Evolutionary conservation across 2,888 invertebrate genomes (phyloP).

Genomic region (Desoria tigrina): DNA sequence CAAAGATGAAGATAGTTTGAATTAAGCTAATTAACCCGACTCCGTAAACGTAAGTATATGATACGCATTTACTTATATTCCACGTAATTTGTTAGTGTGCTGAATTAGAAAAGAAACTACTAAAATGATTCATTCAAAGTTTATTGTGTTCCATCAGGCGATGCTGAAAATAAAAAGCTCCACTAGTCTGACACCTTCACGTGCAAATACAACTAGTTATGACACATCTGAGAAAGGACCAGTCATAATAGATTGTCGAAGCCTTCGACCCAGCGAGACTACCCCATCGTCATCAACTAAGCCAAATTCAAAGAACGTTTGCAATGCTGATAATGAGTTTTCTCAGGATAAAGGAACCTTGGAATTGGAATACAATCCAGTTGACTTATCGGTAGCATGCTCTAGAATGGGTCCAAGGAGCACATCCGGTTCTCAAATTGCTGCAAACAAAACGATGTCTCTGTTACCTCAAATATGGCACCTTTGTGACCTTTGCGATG

Average conservation of each 20-base stretch:
- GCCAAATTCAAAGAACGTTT: too few species aligned
- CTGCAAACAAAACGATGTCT: neutral
- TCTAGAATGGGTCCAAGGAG: neutral
- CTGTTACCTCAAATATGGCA: constrained; percentile 1
- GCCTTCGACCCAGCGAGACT: neutral
- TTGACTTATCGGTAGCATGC: constrained; percentile 1
- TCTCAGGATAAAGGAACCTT: neutral
- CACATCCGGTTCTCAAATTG: neutral
- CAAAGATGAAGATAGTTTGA: too few species aligned
- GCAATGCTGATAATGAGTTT: neutral
- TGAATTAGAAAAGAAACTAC: too few species aligned
- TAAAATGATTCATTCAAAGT: too few species aligned
- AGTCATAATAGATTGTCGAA: neutral
- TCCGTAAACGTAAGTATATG: too few species aligned
- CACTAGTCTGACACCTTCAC: too few species aligned
- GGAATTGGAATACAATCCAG: neutral
- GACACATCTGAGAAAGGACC: neutral
- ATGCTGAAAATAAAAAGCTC: too few species aligned
- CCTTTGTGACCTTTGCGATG: neutral
- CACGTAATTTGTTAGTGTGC: too few species aligned
- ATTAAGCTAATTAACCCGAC: too few species aligned
- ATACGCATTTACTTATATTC: too few species aligned
- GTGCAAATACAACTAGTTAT: too few species aligned
- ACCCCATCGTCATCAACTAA: neutral
- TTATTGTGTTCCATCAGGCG: too few species aligned